Evolutionary conservation across 2,797 vertebrate genomes (phyloP), one percentile per base, ranked within the genome.

Genomic region (Potorous gilbertii): DNA sequence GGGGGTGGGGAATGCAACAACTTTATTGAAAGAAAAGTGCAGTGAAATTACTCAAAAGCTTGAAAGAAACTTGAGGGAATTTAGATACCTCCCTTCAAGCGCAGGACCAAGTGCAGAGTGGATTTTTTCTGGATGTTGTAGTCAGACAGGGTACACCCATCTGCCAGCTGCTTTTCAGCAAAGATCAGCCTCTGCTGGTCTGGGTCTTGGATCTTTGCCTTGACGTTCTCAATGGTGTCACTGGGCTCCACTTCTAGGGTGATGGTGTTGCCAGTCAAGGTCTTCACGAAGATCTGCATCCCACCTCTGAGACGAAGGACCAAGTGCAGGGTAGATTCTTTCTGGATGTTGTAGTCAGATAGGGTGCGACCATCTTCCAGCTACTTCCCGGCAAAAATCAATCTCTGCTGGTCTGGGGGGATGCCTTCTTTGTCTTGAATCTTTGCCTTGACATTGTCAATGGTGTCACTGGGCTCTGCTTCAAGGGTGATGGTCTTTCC

Each of bases 101-200:
- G 97, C 94, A 98, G 96, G 0, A 98, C 97, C 0, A 98, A 18
- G 0, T 98, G 98, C 9, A 90, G 89, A n/a, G 29, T 34, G 0
- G 97, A 98, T 0, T 98, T 97, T 98, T 98, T 98, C 94, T 98
- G 98, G 31, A 98, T 98, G 52, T 98, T 98, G 97, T 98, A 98
- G 97, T 98, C 98, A 0, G 98, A 98, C 0, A 98, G 97, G 40
- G 98, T 98, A 96, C 98, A 98, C 1, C 98, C 98, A 97, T 98
- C 98, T 97, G 98, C 98, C 21, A 98, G 95, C 95, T 98, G 98
- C 55, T 98, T 98, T 56, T 98, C 98, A 0, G 98, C 98, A 57
- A 98, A 98, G 97, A 99, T 99, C 97, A 98, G 54, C 96, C 98
- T 98, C 97, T 98, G 98, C 95, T 98, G 98, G 28, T 99, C 98